Percentiles rank a stretch among this genome's conserved stretches.
Evolutionary conservation across 2,797 vertebrate species (phyloP).

Genomic region (Neoniphon sammara): DNA sequence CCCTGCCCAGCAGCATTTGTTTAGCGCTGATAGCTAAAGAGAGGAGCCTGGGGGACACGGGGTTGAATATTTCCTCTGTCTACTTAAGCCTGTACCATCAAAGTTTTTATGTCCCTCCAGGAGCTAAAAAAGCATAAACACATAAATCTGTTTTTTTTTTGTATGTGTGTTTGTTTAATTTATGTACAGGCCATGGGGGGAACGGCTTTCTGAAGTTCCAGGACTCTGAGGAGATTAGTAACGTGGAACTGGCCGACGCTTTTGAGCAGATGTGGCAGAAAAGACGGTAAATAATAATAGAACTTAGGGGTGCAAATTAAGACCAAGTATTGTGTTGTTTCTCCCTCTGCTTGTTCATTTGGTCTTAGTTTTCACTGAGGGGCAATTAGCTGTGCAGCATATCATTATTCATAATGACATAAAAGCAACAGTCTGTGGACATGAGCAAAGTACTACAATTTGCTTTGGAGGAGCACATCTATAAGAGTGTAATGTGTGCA

Average conservation of each 20-base stretch:
- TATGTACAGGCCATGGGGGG: conserved; percentile 90
- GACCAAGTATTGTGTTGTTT: background rate
- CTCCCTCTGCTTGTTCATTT: background rate
- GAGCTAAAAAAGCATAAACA: no score
- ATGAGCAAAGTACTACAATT: background rate
- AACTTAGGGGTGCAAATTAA: background rate
- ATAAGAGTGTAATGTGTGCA: background rate
- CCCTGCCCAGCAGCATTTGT: no score
- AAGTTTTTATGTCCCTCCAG: no score
- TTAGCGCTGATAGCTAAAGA: no score
- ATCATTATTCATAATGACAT: background rate
- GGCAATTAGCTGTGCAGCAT: conserved; percentile 10
- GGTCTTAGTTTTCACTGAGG: background rate
- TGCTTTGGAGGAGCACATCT: background rate
- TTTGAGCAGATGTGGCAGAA: conserved; percentile 99
- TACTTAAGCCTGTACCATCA: no score
- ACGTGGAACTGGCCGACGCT: conserved; percentile 96
- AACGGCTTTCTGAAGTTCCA: conserved; percentile 99
- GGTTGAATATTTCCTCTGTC: no score
- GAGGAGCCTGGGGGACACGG: no score
- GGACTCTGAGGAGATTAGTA: conserved; percentile 99
- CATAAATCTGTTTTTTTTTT: no score
- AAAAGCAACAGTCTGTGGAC: background rate
- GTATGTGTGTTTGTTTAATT: conserved; percentile 16
- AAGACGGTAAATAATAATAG: conserved; percentile 84